Evolutionary conservation across 2,888 invertebrate genomes (phyloP), one percentile per base, ranked within the genome.

Genomic region (Machimus atricapillus): DNA sequence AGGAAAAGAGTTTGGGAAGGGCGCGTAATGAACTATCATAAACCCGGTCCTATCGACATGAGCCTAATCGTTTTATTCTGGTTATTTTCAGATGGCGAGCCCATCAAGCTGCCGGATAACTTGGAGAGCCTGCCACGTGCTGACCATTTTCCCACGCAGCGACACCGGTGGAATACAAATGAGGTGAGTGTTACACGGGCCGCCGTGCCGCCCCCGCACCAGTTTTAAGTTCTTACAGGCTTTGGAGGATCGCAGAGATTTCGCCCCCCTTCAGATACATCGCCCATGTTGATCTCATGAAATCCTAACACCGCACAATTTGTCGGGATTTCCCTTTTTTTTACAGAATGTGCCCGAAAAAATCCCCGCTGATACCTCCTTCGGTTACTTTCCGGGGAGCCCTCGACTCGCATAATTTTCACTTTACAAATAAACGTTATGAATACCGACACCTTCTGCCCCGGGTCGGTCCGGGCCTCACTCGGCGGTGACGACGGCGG

Each of bases 111-210:
- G 91, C 98, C 98, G 88, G 98, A 98, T 93, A 98, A 98, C 94
- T 94, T 98, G 94, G 98, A 98, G 94, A 97, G 97, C 92, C 95
- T 98, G 92, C 97, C 97, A 90, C 95, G 97, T 91, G 97, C 98
- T 89, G 97, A 98, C 93, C 97, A 97, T 93, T 98, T 98, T 93
- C 97, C 98, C 89, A 96, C 96, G 90, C 98, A 98, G 93, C 94
- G 98, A 92, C 98, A 98, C 93, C 96, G 98, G 90, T 99, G 99
- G 99, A 98, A 98, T 96, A 98, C 98, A 92, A 98, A 98, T 95
- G 98, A 99, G 97, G 98, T 98, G 92, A 94, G 94, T 91, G 58
- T 86, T 86, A 74, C 23, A 74, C 7, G 58, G 58, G 19, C n/a
- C 8, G 23, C 27, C 83, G 12, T 3, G 23, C 27, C 85, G 14